These are phyloP conservation scores for Serilophus lunatus DNA, from an alignment of 2,113 vertebrate species.

Conservation along the genomic window DNA sequence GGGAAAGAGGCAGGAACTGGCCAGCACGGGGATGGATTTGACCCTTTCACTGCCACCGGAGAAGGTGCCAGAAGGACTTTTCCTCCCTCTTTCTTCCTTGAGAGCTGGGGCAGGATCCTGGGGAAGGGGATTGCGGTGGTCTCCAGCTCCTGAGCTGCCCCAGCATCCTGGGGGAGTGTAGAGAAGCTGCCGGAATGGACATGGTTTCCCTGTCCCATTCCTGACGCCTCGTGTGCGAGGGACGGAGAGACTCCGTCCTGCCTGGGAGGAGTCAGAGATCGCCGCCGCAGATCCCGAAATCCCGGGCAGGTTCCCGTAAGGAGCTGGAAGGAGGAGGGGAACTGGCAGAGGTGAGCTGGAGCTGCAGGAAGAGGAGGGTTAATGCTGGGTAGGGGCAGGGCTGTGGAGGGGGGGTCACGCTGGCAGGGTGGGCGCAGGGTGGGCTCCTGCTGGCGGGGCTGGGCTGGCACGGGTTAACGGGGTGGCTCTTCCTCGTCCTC, in stretches of 20 bases:
- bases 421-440: background rate
- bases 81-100: accelerated
- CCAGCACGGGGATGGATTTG: background rate
- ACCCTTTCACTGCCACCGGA: background rate
- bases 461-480: slow-evolving; percentile 66
- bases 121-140: background rate
- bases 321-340: background rate
- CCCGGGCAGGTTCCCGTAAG: background rate
- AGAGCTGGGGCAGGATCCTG: background rate
- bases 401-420: background rate
- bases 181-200: background rate
- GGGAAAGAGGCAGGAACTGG: background rate
- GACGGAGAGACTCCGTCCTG: background rate
- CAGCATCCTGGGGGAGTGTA: background rate
- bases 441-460: background rate
- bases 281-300: background rate
- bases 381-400: background rate
- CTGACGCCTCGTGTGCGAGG: background rate
- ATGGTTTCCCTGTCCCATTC: accelerated
- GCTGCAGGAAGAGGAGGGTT: background rate
- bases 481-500: slow-evolving; percentile 56
- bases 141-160: background rate
- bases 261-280: background rate
- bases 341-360: background rate
- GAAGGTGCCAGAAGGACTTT: background rate